Conservation (phyloP, 2,797 vertebrate genomes). For the Poecilia gillii region DNA sequence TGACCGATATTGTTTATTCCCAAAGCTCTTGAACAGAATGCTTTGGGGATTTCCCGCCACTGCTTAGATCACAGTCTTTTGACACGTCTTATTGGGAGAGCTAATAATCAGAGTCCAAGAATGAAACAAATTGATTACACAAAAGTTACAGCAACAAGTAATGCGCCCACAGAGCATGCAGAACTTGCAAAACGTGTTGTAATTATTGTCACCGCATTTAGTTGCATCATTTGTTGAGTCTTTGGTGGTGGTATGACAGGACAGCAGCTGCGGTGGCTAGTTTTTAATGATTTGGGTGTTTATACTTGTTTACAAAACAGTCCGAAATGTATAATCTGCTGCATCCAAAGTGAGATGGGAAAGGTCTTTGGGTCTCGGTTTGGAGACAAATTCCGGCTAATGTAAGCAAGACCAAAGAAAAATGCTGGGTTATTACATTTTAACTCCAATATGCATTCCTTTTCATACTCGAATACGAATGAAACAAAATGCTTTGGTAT, state of each 20-base stretch:
- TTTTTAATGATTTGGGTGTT: constrained; percentile 18
- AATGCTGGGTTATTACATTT: constrained; percentile 51
- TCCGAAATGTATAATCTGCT: constrained; percentile 26
- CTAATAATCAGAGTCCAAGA: neutral
- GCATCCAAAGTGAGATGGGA: constrained; percentile 22
- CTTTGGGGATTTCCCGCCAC: neutral
- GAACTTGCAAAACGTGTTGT: neutral
- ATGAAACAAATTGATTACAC: neutral
- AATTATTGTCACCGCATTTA: too few relatives aligned
- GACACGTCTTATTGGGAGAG: neutral
- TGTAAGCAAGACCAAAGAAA: constrained; percentile 40
- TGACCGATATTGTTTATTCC: too few relatives aligned
- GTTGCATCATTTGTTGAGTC: neutral
- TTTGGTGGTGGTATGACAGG: neutral
- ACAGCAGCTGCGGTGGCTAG: neutral
- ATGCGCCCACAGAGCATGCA: neutral
- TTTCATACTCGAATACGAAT: constrained; percentile 57
- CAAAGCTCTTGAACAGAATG: neutral
- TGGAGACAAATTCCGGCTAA: constrained; percentile 24
- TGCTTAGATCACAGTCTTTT: neutral
- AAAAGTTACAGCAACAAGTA: neutral
- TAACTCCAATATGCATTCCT: constrained; percentile 58
- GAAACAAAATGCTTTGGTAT: constrained; percentile 56
- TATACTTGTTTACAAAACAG: constrained; percentile 22
- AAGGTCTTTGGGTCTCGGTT: constrained; percentile 34